Base-by-base conservation (phyloP, 1,140 invertebrate species). In the Tigriopus japonicus region DNA sequence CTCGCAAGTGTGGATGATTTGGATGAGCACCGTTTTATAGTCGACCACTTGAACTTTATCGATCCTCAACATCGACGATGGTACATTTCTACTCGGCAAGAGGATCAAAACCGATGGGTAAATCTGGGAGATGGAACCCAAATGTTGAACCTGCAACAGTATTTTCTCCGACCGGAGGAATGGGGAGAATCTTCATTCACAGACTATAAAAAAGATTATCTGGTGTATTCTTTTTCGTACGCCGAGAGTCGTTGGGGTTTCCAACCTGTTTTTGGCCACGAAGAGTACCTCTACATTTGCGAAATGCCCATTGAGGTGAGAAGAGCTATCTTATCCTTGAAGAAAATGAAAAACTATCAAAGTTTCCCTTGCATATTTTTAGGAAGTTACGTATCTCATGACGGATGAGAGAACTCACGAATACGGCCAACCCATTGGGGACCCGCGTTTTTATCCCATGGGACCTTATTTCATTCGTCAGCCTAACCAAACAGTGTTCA, bases 401-500 rank as follows among this genome's bases (percentile, higher is more conserved):
- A 64, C 19, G 0, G 83, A 87, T 65, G 80, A 85, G 62, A 76
- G 87, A 56, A 82, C 80, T 62, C 86, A 84, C 70, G 81, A 85
- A 41, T 94, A 92, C 76, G 90, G 90, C 1, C 68, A 86, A 19
- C 74, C 80, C 64, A 72, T 82, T 52, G 77, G 75, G 67, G 84
- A 95, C 71, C 81, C 83, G 7, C 76, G 81, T 62, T 80, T 80
- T 68, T 81, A 94, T 64, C 87, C 87, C 0, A 74, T 81, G 65
- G 90, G 88, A 0, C 91, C 91, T 13, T 85, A 80, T 69, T 92
- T 95, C 68, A 83, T 86, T 23, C 81, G 81, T 66, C 85, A 95
- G 69, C 90, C 91, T 0, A 73, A 77, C 21, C 78, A 84, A 68
- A 83, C 79, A 21, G 84, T 87, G 43, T 93, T 86, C 74, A 88